Evolutionary conservation across 2,888 invertebrate species (phyloP).

Genomic region (Julus scanicus): DNA sequence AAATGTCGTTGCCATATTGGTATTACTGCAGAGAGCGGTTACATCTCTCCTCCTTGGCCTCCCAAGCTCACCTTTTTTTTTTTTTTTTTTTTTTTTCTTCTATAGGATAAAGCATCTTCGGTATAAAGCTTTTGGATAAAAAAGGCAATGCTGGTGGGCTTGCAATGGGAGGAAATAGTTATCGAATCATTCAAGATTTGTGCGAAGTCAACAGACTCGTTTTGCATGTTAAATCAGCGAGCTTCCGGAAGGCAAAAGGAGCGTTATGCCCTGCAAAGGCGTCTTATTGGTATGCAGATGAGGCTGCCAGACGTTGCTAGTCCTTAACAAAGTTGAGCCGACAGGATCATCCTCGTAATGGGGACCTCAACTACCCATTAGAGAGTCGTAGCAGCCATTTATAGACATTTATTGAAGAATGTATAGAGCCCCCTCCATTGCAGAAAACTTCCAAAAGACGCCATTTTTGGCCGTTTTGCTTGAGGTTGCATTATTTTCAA

Average conservation of each 20-base stretch:
- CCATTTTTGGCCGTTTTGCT: not conserved
- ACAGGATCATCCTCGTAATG: constrained; percentile 43
- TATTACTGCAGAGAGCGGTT: not conserved
- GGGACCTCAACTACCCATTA: constrained; percentile 46
- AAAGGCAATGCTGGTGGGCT: not conserved
- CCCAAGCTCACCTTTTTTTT: not conserved
- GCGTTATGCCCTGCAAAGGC: not conserved
- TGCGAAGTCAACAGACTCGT: constrained; percentile 39
- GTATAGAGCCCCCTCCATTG: not conserved
- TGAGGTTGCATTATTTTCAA: not conserved
- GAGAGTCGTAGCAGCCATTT: constrained; percentile 24
- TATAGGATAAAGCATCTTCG: not conserved
- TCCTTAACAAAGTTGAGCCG: constrained; percentile 39
- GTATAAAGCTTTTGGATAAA: not conserved
- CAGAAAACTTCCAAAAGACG: not conserved
- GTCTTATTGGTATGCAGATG: constrained; percentile 43
- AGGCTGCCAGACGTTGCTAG: constrained; percentile 32
- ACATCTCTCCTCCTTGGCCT: not conserved
- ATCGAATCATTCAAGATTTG: constrained; percentile 39
- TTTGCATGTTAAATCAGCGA: constrained; percentile 41
- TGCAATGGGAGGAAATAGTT: constrained; percentile 10
- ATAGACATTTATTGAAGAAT: constrained; percentile 31
- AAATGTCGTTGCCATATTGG: constrained; percentile 8
- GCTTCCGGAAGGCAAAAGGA: constrained; percentile 23
- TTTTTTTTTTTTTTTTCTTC: not conserved